Base-by-base conservation (phyloP, 1,140 invertebrate species). In the Drosophila sp. region DNA sequence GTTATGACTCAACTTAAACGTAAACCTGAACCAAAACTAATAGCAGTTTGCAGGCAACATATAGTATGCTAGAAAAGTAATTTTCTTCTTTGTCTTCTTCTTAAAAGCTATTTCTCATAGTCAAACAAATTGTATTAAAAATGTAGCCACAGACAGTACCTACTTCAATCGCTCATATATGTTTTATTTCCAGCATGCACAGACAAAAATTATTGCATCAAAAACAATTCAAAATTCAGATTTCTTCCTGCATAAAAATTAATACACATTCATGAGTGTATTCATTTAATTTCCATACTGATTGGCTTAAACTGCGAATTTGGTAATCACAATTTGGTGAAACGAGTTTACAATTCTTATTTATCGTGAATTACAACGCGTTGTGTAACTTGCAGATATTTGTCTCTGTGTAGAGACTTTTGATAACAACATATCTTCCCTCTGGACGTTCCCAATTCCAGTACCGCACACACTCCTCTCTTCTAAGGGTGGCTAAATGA, bases 1-100 rank as follows among this genome's bases (percentile, higher is more conserved):
- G 76, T 69, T 60, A 38, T 58, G 56, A 35, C 23, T 50, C 23
- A 50, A 25, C 44, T 8, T 50, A n/a, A 50, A 11, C 54, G 10
- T n/a, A 5, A 56, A 35, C 4, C 32, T 23, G 11, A 56, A 56
- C 1, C 6, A 58, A 1, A 58, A 58, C 54, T 56, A 32, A 32
- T 32, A 56, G 54, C 7, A 30, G 8, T 55, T 23, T 47, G 4
- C 11, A 8, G 29, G 38, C 17, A 3, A 10, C n/a, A 33, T 25
- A 44, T 30, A 29, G 40, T n/a, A 30, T 30, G 35, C 8, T 11
- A 38, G 10, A 10, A 38, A 38, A 38, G 35, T 11, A 38, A 38
- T 38, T 3, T 38, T 11, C 10, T 10, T 38, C 35, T 4, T 25
- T 50, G 7, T 8, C 23, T 50, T 47, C 44, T 25, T 47, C 5